These are phyloP conservation scores for Emydura subglobosa DNA, from an alignment of 2,113 vertebrate species.

Conservation along the genomic window DNA sequence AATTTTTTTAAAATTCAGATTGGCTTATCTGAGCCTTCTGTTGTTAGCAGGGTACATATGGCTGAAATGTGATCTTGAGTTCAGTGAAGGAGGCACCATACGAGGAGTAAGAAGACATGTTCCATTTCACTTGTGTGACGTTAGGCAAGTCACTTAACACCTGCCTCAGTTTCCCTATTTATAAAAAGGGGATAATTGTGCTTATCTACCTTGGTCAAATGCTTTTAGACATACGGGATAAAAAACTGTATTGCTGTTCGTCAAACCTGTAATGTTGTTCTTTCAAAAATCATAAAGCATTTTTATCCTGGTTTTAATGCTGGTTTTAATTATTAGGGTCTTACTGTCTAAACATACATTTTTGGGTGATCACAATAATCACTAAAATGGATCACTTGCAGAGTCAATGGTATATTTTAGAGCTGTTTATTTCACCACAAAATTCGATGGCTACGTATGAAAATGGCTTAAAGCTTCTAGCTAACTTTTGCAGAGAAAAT, in stretches of 20 bases:
- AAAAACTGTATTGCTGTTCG: neutral
- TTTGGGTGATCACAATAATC: neutral
- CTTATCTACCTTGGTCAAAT: neutral
- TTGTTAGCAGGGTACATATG: neutral
- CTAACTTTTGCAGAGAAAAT: neutral
- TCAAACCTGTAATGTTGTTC: neutral
- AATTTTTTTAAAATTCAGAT: neutral
- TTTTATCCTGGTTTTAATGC: neutral
- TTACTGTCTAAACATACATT: neutral
- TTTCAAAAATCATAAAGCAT: neutral
- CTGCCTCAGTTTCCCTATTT: neutral
- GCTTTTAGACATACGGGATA: neutral
- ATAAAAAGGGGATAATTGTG: neutral
- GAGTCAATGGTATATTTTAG: neutral
- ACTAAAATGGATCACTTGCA: neutral
- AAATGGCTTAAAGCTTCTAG: neutral
- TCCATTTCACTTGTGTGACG: neutral
- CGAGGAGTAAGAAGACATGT: neutral
- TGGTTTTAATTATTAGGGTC: neutral
- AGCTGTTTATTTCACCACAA: accelerated
- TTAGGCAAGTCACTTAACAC: neutral
- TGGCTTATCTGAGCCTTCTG: neutral
- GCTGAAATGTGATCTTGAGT: neutral
- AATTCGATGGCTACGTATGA: neutral
- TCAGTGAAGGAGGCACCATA: neutral